A percentile compares a stretch with the other conserved stretches of the same genome.
Conservation (phyloP, 1,140 invertebrate species). For the Scaptomyza pallida region DNA sequence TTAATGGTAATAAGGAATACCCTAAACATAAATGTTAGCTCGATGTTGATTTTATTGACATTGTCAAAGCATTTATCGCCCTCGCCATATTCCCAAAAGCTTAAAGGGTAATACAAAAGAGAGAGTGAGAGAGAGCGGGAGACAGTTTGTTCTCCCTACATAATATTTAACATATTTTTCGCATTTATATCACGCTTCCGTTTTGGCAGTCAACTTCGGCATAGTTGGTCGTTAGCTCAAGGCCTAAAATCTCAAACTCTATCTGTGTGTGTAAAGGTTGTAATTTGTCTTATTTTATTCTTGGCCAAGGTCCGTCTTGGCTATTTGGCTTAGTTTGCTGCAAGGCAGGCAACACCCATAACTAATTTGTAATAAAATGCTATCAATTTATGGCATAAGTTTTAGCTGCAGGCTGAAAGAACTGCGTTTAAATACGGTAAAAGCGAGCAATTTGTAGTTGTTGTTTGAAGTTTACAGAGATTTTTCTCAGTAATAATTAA, state of each 20-base stretch:
- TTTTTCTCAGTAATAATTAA: too few species aligned
- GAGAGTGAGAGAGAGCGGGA: too few species aligned
- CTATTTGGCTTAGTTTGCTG: slow-evolving; percentile 1
- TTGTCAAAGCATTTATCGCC: too few species aligned
- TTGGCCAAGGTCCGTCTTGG: slow-evolving; percentile 18
- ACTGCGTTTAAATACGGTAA: background rate
- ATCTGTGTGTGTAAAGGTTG: slow-evolving; percentile 13
- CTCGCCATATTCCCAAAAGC: background rate
- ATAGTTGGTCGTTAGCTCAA: slow-evolving; percentile 10
- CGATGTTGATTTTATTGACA: too few species aligned
- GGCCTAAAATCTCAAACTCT: background rate
- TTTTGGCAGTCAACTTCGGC: slow-evolving; percentile 56
- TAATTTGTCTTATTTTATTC: slow-evolving; percentile 35
- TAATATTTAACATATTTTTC: slow-evolving; percentile 60
- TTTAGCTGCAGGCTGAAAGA: slow-evolving; percentile 12
- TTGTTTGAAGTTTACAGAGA: too few species aligned
- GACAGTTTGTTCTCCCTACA: background rate
- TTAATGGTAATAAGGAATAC: too few species aligned
- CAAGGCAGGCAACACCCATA: slow-evolving; percentile 28
- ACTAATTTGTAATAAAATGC: slow-evolving; percentile 66
- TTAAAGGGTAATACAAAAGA: too few species aligned
- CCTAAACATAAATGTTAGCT: too few species aligned
- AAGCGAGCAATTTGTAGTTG: too few species aligned
- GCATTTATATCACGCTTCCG: slow-evolving; percentile 60
- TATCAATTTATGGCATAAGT: slow-evolving; percentile 49